phyloP scores from a whole-genome alignment of 1,140 invertebrate species.

The Bombus cullumanus region DNA sequence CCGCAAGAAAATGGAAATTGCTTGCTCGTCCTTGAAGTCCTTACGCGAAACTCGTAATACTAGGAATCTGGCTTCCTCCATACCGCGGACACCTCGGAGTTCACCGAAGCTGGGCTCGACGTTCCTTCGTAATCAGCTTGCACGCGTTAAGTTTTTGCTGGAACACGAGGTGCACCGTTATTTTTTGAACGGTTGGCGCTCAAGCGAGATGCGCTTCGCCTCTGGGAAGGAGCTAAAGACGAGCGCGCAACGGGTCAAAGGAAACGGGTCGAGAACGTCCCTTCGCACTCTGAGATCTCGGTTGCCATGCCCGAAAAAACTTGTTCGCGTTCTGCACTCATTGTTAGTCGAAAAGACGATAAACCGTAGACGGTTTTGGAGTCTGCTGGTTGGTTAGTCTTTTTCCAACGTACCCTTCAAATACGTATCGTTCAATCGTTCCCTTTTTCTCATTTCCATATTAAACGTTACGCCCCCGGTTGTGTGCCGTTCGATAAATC shows the following conservation, averaged over 20 bases:
- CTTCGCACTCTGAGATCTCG: background rate
- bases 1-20: conserved; percentile 73
- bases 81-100: background rate
- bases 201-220: background rate
- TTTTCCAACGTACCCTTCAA: no score
- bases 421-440: background rate
- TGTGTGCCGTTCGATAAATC: background rate
- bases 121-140: conserved; percentile 16
- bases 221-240: background rate
- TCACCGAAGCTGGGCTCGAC: background rate
- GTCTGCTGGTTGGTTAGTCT: background rate
- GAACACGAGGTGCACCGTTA: background rate
- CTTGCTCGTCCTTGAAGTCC: conserved; percentile 60
- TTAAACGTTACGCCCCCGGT: conserved; percentile 11
- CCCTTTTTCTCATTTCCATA: conserved; percentile 11
- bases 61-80: conserved; percentile 38
- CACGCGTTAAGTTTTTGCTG: conserved; percentile 21
- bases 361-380: no score
- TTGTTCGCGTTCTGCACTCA: background rate
- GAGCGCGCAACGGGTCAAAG: background rate
- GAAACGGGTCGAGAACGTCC: background rate
- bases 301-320: background rate
- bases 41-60: conserved; percentile 60
- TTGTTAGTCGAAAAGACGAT: background rate
- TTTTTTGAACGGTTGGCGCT: background rate